Percentiles rank a stretch among this genome's conserved stretches.
Evolutionary conservation across 2,888 invertebrate species (phyloP).

Genomic region (Bombyx huttoni): DNA sequence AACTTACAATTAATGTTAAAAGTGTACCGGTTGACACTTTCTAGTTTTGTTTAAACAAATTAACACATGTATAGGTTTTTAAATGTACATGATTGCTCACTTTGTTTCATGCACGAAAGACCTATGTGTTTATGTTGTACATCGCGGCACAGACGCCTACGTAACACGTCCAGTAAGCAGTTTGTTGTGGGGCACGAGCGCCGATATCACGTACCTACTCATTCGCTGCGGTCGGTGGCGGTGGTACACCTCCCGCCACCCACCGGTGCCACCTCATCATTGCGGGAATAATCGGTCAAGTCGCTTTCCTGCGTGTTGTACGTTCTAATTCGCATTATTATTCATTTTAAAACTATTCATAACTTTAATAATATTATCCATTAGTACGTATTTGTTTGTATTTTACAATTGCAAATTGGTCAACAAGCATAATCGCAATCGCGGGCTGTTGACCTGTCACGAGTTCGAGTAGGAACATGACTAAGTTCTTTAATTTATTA

Average conservation of each 20-base stretch:
- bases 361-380: not conserved
- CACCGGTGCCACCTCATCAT: conserved; percentile 49
- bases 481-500: conserved; percentile 1
- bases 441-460: conserved; percentile 62
- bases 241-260: conserved; percentile 50
- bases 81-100: too few relatives aligned
- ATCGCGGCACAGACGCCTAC: conserved; percentile 60
- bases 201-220: conserved; percentile 64
- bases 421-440: conserved; percentile 50
- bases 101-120: not conserved
- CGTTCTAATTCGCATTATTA: conserved; percentile 8
- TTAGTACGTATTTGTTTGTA: conserved; percentile 7
- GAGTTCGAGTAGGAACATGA: conserved; percentile 5
- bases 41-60: too few relatives aligned
- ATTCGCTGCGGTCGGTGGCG: conserved; percentile 47
- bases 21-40: too few relatives aligned
- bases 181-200: conserved; percentile 70
- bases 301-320: conserved; percentile 29
- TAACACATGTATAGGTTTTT: too few relatives aligned
- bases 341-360: conserved; percentile 6
- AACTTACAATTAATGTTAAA: too few relatives aligned
- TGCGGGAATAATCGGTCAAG: conserved; percentile 65
- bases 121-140: conserved; percentile 46
- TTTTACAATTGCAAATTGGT: conserved; percentile 38
- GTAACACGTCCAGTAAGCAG: conserved; percentile 70